Evolutionary conservation across 2,113 vertebrate species (phyloP), one percentile per base, ranked within the genome.

Genomic region (Sapajus apella): DNA sequence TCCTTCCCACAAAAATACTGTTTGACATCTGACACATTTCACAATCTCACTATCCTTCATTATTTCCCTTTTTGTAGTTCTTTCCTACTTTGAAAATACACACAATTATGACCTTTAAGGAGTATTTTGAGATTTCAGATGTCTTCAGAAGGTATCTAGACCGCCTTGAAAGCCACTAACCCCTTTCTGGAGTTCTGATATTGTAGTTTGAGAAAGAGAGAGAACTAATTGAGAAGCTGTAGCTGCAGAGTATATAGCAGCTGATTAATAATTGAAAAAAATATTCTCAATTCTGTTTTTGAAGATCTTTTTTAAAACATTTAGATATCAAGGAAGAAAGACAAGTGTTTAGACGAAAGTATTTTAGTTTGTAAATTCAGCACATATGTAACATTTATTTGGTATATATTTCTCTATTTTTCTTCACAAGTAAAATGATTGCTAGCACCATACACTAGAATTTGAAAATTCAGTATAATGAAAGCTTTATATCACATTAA

Each of bases 351-450:
- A 97, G 47, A 88, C 43, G 50, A 83, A 97, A 89, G 20, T 95
- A 56, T 90, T 96, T 97, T 96, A 52, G 7, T 92, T 97, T 89
- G n/a, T 83, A 94, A 73, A 93, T 96, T 96, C n/a, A 68, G 37
- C 58, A 94, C 30, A 81, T 5, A 70, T 83, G 32, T 84, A 91
- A 58, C 70, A 84, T 94, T 95, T 94, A 56, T 85, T 85, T 93
- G 82, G 4, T 86, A 45, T 77, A 32, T 95, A 87, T 93, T 95
- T 97, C 27, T 95, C 77, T 94, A 83, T 91, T 96, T 97, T 25
- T 95, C 86, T 75, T 86, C 66, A 66, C 40, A 85, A n/a, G 81
- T 96, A 80, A 90, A n/a, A 87, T 91, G 88, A 97, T 43, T 68
- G 86, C 90, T 37, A 83, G 40, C 30, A 89, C 50, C 17, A 64